These are phyloP conservation scores for Thera obeliscata DNA, from an alignment of 2,888 invertebrate species.

Conservation along the genomic window DNA sequence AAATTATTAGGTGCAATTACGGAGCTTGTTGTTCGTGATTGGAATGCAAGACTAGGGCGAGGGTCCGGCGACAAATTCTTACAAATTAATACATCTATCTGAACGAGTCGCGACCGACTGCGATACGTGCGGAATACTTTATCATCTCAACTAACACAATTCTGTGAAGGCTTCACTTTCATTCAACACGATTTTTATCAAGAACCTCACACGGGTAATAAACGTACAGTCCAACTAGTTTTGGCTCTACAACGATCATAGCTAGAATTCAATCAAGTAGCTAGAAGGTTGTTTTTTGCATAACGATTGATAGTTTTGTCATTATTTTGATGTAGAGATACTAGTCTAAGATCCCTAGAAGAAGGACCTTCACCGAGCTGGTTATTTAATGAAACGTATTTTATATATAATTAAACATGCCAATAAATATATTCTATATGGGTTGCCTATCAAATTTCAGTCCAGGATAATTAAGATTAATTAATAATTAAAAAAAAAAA, in stretches of 20 bases:
- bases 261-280: no score
- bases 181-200: not conserved
- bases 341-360: no score
- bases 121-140: conserved; percentile 80
- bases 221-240: no score
- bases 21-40: conserved; percentile 83
- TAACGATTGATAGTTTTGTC: not conserved
- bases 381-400: no score
- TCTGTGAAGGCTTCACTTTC: conserved; percentile 37
- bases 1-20: conserved; percentile 84
- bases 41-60: conserved; percentile 73
- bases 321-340: not conserved
- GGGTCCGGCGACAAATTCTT: conserved; percentile 83
- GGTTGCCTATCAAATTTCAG: no score
- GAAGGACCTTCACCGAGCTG: no score
- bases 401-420: no score
- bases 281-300: no score
- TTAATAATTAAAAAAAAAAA: no score
- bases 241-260: no score
- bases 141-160: conserved; percentile 67
- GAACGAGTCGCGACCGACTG: conserved; percentile 64
- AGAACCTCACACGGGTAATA: not conserved
- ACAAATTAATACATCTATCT: conserved; percentile 84
- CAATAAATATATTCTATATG: no score
- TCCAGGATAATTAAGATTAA: no score